Evolutionary conservation across 92 coral and sea anemone species (phyloP).

Genomic region (Montipora capitata): DNA sequence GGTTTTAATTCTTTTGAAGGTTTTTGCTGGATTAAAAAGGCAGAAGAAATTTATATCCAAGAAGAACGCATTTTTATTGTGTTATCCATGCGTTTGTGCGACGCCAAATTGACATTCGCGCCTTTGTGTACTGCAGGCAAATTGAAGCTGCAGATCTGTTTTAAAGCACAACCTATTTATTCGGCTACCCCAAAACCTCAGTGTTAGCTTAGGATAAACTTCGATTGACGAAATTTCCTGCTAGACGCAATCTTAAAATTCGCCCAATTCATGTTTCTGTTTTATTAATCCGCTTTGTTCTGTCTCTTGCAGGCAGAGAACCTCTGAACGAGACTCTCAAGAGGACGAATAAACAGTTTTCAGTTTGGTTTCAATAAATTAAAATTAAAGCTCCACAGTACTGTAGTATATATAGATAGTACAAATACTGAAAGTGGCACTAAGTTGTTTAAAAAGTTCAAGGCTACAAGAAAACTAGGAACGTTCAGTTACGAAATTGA

Average conservation of each 20-base stretch:
- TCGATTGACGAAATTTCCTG: not conserved
- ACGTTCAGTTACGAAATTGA: too few relatives aligned
- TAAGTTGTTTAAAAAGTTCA: too few relatives aligned
- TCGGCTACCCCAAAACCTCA: not conserved
- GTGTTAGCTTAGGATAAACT: not conserved
- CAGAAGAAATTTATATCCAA: not conserved
- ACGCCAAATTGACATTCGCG: not conserved
- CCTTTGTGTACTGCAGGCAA: not conserved
- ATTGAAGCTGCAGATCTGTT: not conserved
- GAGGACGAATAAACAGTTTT: constrained; percentile 46
- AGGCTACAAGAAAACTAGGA: too few relatives aligned
- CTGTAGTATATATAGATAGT: too few relatives aligned
- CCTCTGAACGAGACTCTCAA: constrained; percentile 71
- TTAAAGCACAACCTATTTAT: not conserved
- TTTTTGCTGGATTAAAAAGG: not conserved
- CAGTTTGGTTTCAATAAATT: not conserved
- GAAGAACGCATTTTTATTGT: not conserved
- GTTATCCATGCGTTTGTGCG: constrained; percentile 19
- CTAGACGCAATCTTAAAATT: not conserved
- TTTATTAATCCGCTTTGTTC: constrained; percentile 99
- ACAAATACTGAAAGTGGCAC: too few relatives aligned
- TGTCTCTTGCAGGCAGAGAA: constrained; percentile 99
- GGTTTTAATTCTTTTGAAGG: too few relatives aligned
- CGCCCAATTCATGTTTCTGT: constrained; percentile 21
- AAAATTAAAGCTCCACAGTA: too few relatives aligned